phyloP scores from a whole-genome alignment of 2,888 invertebrate genomes.

The Acronicta alni region DNA sequence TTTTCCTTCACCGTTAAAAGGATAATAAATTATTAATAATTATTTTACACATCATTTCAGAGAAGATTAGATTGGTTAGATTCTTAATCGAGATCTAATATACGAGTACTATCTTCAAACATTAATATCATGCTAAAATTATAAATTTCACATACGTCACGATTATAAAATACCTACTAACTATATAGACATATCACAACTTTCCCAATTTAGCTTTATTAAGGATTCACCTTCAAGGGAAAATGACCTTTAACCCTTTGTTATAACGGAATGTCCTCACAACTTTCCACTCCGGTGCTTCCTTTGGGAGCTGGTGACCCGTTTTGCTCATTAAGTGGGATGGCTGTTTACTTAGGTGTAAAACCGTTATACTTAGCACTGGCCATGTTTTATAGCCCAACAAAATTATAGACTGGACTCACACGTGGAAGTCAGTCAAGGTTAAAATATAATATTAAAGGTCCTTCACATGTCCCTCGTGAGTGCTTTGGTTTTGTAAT shows the following conservation, averaged over 20 bases:
- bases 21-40: too few relatives aligned
- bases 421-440: constrained; percentile 19
- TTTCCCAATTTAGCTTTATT: constrained; percentile 58
- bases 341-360: constrained; percentile 36
- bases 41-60: too few relatives aligned
- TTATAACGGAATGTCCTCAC: constrained; percentile 35
- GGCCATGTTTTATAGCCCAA: constrained; percentile 4
- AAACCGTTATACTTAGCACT: constrained; percentile 27
- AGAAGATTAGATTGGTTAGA: too few relatives aligned
- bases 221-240: constrained; percentile 30
- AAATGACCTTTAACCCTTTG: constrained; percentile 43
- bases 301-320: constrained; percentile 58
- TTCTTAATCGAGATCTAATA: constrained; percentile 20
- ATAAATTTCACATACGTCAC: constrained; percentile 33
- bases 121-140: too few relatives aligned
- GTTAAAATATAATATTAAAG: constrained; percentile 20
- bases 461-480: constrained; percentile 26
- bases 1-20: too few relatives aligned
- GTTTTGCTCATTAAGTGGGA: constrained; percentile 57
- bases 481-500: constrained; percentile 27
- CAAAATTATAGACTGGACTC: constrained; percentile 13
- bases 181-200: constrained; percentile 54
- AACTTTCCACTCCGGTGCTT: constrained; percentile 50
- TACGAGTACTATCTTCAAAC: constrained; percentile 6
- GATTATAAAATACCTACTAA: constrained; percentile 13